These are phyloP conservation scores for Pissodes strobi DNA, from an alignment of 1,140 invertebrate species.

Conservation along the genomic window DNA sequence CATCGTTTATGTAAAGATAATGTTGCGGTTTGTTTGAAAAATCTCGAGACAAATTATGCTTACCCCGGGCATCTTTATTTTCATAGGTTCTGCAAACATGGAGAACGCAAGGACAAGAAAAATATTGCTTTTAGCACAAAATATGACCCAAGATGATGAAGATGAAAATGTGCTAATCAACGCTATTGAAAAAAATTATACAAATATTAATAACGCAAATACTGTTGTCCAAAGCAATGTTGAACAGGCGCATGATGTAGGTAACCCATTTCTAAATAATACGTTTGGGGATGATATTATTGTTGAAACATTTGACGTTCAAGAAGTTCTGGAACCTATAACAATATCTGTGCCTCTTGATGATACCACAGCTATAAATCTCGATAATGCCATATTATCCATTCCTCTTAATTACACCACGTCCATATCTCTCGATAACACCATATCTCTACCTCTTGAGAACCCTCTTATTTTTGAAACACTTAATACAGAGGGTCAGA, in stretches of 20 bases:
- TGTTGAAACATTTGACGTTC: slow-evolving; percentile 1
- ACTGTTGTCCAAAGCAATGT: background rate
- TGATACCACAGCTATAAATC: no score
- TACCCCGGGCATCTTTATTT: no score
- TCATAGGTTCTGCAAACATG: background rate
- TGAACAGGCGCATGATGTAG: background rate
- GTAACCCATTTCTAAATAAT: background rate
- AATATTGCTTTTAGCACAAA: background rate
- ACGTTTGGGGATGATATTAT: slow-evolving; percentile 5
- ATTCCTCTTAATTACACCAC: no score
- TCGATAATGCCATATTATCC: no score
- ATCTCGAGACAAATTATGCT: no score
- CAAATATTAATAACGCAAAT: background rate
- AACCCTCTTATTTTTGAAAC: slow-evolving; percentile 3
- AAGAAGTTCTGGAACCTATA: background rate
- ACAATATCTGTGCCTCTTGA: background rate
- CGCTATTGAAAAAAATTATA: slow-evolving; percentile 6
- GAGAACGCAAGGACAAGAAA: background rate
- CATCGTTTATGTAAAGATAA: no score
- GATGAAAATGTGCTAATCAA: slow-evolving; percentile 5
- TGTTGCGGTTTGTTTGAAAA: no score
- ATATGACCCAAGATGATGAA: no score
- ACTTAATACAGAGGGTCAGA: slow-evolving; percentile 7
- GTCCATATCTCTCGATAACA: background rate
- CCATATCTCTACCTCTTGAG: background rate